These are phyloP conservation scores for Eonycteris spelaea DNA, from an alignment of 2,113 vertebrate genomes.

Conservation along the genomic window DNA sequence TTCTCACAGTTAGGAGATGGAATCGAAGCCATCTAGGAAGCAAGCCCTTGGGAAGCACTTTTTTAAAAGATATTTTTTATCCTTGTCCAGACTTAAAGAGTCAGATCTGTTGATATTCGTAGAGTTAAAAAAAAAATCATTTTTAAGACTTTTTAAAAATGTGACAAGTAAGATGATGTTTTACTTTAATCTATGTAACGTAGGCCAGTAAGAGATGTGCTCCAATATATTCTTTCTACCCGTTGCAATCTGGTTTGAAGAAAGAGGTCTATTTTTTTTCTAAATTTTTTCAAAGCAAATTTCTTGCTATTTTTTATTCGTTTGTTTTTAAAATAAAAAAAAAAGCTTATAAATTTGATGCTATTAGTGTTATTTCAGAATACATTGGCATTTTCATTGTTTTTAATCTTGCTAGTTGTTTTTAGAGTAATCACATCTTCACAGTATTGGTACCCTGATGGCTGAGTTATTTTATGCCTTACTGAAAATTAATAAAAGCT, in stretches of 20 bases:
- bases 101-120: not conserved
- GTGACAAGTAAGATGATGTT: not conserved
- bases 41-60: not conserved
- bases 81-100: not conserved
- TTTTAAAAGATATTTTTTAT: not conserved
- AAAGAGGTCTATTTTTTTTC: not conserved
- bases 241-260: not conserved
- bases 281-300: not conserved
- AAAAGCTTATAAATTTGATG: not conserved
- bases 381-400: not conserved
- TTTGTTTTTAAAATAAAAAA: not conserved
- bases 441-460: not conserved
- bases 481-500: not conserved
- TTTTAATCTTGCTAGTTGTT: not conserved
- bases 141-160: not conserved
- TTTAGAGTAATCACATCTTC: not conserved
- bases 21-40: not conserved
- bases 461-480: not conserved
- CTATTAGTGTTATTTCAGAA: not conserved
- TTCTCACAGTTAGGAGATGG: not conserved
- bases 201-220: not conserved
- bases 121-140: not conserved
- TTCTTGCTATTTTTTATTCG: not conserved
- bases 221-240: not conserved
- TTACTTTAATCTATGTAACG: not conserved